These are phyloP conservation scores for Epizoanthus illoricatus DNA, from an alignment of 92 coral and sea anemone genomes.

Conservation along the genomic window DNA sequence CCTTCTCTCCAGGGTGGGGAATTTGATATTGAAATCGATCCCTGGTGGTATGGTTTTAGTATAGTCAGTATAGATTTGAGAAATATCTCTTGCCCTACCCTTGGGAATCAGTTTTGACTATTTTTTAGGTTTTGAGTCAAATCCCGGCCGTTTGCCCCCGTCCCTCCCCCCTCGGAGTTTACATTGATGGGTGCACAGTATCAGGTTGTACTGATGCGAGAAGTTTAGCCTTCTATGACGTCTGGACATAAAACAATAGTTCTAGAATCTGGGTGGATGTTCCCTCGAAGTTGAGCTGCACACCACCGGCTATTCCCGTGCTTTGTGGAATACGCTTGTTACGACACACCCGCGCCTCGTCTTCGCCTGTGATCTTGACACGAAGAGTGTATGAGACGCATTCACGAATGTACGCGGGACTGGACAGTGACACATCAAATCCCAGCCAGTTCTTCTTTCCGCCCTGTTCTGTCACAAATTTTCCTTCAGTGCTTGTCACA, in stretches of 20 bases:
- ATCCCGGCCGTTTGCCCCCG: no score
- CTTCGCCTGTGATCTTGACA: conserved; percentile 18
- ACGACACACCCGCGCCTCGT: conserved; percentile 20
- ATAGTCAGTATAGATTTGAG: no score
- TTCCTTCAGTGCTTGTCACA: conserved; percentile 16
- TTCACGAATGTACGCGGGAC: conserved; percentile 31
- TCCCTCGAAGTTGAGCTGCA: conserved; percentile 35
- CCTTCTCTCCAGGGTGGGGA: no score
- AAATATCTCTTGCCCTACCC: no score
- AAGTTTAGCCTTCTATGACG: conserved; percentile 1
- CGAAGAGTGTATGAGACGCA: not conserved
- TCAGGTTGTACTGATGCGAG: no score
- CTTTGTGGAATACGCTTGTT: conserved; percentile 39
- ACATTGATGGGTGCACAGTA: no score
- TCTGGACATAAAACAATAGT: conserved; percentile 37
- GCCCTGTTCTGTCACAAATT: conserved; percentile 29
- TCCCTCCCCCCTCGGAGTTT: no score
- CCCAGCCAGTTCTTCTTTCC: conserved; percentile 51
- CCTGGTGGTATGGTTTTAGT: no score
- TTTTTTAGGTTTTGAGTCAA: no score
- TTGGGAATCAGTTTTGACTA: no score
- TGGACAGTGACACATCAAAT: conserved; percentile 51
- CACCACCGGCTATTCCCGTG: conserved; percentile 33
- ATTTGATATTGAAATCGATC: no score
- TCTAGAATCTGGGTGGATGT: conserved; percentile 40